Evolutionary conservation across 2,888 invertebrate genomes (phyloP).

Genomic region (Sabatieria punctata): DNA sequence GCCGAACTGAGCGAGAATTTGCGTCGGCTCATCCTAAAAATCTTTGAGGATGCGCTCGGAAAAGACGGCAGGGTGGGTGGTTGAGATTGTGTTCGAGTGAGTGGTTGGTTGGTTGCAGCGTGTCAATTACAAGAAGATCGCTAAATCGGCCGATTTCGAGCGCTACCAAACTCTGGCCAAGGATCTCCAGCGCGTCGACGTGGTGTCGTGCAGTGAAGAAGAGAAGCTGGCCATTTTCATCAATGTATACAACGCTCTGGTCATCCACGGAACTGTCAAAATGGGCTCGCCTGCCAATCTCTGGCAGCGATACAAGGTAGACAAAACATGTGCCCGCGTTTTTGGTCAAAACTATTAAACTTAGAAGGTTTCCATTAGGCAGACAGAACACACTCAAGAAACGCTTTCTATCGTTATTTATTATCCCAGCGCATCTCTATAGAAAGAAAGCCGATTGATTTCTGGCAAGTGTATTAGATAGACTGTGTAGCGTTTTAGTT

Average conservation of each 20-base stretch:
- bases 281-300: slow-evolving; percentile 34
- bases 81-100: too few relatives aligned
- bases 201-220: slow-evolving; percentile 21
- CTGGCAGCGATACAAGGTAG: slow-evolving; percentile 37
- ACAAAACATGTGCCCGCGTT: neutral
- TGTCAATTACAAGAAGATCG: slow-evolving; percentile 36
- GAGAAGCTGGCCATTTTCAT: slow-evolving; percentile 38
- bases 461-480: neutral
- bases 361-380: too few relatives aligned
- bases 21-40: slow-evolving; percentile 30
- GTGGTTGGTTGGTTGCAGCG: too few relatives aligned
- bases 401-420: too few relatives aligned
- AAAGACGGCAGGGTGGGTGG: slow-evolving; percentile 29
- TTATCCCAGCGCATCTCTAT: neutral
- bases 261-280: slow-evolving; percentile 36
- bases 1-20: slow-evolving; percentile 32
- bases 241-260: slow-evolving; percentile 39
- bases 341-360: too few relatives aligned
- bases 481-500: slow-evolving; percentile 28
- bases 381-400: too few relatives aligned
- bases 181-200: slow-evolving; percentile 31
- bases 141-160: slow-evolving; percentile 29
- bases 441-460: neutral
- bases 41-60: slow-evolving; percentile 31
- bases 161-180: slow-evolving; percentile 29